phyloP scores from a whole-genome alignment of 2,888 invertebrate species.

The Nymphalis polychloros region DNA sequence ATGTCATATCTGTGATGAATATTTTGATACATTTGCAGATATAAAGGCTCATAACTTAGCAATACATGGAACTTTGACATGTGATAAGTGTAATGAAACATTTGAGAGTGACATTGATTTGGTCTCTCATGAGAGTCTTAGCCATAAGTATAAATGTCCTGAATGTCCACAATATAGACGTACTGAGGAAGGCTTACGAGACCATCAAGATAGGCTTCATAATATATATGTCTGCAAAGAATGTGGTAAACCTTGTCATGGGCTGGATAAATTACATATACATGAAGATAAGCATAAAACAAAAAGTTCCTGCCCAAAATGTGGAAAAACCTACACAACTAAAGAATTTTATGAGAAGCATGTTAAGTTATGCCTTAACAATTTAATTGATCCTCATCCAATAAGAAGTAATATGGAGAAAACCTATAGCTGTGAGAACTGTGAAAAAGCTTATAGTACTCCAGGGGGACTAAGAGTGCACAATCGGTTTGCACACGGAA shows the following conservation, averaged over 20 bases:
- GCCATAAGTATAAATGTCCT: constrained; percentile 52
- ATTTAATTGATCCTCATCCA: constrained; percentile 65
- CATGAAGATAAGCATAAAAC: constrained; percentile 67
- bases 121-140: constrained; percentile 46
- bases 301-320: constrained; percentile 66
- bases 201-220: constrained; percentile 56
- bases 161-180: constrained; percentile 52
- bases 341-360: constrained; percentile 65
- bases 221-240: constrained; percentile 58
- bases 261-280: constrained; percentile 54
- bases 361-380: constrained; percentile 62
- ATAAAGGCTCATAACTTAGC: constrained; percentile 54
- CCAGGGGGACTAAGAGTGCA: constrained; percentile 69
- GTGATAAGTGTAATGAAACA: constrained; percentile 56
- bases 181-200: constrained; percentile 52
- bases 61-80: constrained; percentile 52
- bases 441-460: constrained; percentile 69
- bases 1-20: constrained; percentile 52
- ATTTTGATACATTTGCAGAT: constrained; percentile 47
- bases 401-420: constrained; percentile 58
- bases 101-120: constrained; percentile 48
- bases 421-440: constrained; percentile 58
- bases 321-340: constrained; percentile 66
- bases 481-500: constrained; percentile 65
- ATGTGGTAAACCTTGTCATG: constrained; percentile 64